Percentiles rank a stretch among this genome's conserved stretches.
These are phyloP conservation scores for Bedellia somnulentella DNA, from an alignment of 2,888 invertebrate genomes.

Conservation along the genomic window DNA sequence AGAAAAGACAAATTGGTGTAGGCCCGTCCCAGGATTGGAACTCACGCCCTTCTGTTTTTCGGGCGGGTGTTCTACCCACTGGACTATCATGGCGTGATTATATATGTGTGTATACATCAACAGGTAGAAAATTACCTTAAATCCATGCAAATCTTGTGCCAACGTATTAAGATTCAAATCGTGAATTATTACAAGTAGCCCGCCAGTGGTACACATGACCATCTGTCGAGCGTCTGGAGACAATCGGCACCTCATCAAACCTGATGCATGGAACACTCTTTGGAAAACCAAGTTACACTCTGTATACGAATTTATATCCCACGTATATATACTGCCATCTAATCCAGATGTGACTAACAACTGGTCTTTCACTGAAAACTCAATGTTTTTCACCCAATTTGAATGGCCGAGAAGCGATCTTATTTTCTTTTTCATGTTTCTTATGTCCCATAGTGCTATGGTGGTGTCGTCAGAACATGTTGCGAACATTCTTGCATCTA, in stretches of 20 bases:
- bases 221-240: slow-evolving; percentile 85
- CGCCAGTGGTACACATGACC: slow-evolving; percentile 88
- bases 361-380: slow-evolving; percentile 83
- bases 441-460: slow-evolving; percentile 91
- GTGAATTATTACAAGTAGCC: slow-evolving; percentile 87
- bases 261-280: slow-evolving; percentile 83
- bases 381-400: slow-evolving; percentile 96
- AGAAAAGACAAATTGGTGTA: no score
- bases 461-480: slow-evolving; percentile 94
- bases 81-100: no score
- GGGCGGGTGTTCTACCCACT: no score
- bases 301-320: slow-evolving; percentile 89
- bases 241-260: slow-evolving; percentile 84
- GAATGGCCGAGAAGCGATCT: slow-evolving; percentile 83
- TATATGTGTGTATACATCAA: no score
- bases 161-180: slow-evolving; percentile 81
- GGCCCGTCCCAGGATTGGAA: no score
- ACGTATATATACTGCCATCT: slow-evolving; percentile 90
- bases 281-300: slow-evolving; percentile 77
- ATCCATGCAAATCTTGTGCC: slow-evolving; percentile 78
- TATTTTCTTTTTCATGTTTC: slow-evolving; percentile 77
- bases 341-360: slow-evolving; percentile 88
- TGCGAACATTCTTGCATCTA: slow-evolving; percentile 85
- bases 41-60: no score
- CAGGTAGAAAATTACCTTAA: slow-evolving; percentile 66